These are phyloP conservation scores for Lobophora halterata DNA, from an alignment of 2,888 invertebrate genomes.

Conservation along the genomic window DNA sequence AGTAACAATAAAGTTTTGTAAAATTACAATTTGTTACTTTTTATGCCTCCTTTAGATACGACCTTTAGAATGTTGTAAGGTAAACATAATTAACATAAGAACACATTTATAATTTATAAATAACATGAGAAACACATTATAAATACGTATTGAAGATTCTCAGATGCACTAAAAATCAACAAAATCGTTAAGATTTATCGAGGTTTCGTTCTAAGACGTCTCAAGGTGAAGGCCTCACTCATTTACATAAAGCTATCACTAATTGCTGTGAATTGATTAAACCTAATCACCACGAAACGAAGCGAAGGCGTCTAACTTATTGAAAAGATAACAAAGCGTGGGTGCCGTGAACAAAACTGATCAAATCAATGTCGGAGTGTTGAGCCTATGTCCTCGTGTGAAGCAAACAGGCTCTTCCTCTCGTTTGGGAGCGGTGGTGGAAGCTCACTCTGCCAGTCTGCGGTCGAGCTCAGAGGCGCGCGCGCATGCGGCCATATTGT, in stretches of 20 bases:
- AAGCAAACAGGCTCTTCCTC: slow-evolving; percentile 73
- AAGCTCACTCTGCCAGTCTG: slow-evolving; percentile 63
- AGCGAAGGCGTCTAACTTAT: slow-evolving; percentile 7
- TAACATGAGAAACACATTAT: too few relatives aligned
- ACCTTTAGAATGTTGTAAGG: not conserved
- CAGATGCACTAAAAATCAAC: slow-evolving; percentile 9
- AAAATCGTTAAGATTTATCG: slow-evolving; percentile 1
- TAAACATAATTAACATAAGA: too few relatives aligned
- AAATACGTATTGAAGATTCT: slow-evolving; percentile 4
- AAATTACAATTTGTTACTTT: slow-evolving; percentile 6
- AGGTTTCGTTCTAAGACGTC: slow-evolving; percentile 10
- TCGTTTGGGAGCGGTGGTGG: slow-evolving; percentile 68
- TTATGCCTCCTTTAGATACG: not conserved
- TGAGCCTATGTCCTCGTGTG: slow-evolving; percentile 63
- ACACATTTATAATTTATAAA: too few relatives aligned
- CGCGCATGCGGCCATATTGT: slow-evolving; percentile 72
- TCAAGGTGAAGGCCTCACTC: slow-evolving; percentile 25
- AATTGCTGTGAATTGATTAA: slow-evolving; percentile 18
- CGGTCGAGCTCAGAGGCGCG: slow-evolving; percentile 64
- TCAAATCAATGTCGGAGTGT: slow-evolving; percentile 49
- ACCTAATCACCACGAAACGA: slow-evolving; percentile 11
- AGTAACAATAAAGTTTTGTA: slow-evolving; percentile 22
- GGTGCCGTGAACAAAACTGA: slow-evolving; percentile 38
- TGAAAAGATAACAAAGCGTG: slow-evolving; percentile 20
- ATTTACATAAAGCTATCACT: slow-evolving; percentile 11